A percentile compares a stretch with the other conserved stretches of the same genome.
Conservation (phyloP, 2,888 invertebrate species). For the Steinernema scapterisci region DNA sequence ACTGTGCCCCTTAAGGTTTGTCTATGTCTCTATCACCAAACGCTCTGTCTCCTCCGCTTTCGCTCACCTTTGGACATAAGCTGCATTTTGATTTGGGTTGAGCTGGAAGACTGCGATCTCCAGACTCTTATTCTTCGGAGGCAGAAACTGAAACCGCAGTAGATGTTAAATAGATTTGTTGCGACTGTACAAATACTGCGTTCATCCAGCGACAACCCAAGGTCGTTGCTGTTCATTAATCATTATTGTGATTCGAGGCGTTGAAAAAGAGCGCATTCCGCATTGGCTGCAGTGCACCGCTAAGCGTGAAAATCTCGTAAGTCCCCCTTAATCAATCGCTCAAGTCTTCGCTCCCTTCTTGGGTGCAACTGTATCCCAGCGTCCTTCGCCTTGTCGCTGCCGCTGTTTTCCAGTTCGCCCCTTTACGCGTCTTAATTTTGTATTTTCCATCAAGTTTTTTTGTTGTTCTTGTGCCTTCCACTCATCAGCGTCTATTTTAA, state of each 20-base stretch:
- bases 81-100: too few species aligned
- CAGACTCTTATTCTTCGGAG: too few species aligned
- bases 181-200: constrained; percentile 18
- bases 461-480: not conserved
- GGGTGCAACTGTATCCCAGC: constrained; percentile 7
- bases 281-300: constrained; percentile 1
- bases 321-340: not conserved
- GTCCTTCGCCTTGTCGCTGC: not conserved
- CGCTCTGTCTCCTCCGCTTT: not conserved
- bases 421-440: not conserved
- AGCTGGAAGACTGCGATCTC: too few species aligned
- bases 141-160: not conserved
- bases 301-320: constrained; percentile 15
- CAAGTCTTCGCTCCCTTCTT: not conserved
- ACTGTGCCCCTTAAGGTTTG: constrained; percentile 12
- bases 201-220: constrained; percentile 10
- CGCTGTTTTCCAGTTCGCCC: not conserved
- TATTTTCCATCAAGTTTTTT: constrained; percentile 26
- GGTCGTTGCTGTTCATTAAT: constrained; percentile 21
- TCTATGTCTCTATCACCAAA: not conserved
- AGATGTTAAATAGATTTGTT: not conserved
- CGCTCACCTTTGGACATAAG: too few species aligned
- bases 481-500: not conserved
- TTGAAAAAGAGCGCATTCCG: constrained; percentile 21
- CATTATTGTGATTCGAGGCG: not conserved